Evolutionary conservation across 2,797 vertebrate species (phyloP), one percentile per base, ranked within the genome.

Genomic region (Crocidura indochinensis): DNA sequence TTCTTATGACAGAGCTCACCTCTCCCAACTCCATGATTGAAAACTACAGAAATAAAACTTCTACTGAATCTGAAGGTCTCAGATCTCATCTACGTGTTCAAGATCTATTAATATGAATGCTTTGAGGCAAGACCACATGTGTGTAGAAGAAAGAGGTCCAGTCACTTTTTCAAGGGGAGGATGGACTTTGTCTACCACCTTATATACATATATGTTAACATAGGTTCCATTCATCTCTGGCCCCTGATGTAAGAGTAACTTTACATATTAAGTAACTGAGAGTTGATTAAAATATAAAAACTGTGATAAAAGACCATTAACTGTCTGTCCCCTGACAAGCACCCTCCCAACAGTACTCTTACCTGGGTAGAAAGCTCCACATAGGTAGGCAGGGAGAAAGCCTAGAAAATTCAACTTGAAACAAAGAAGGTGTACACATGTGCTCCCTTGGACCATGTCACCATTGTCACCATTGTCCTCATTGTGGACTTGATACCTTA

Each of bases 21-120:
- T 91, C 4, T 68, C 20, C 1, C 10, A 0, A 17, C 53, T 86
- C 56, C 7, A 1, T 26, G 51, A 29, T n/a, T 80, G 72, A 80
- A 73, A 69, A 46, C 75, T 31, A 26, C 51, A 65, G 78, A 91
- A 53, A 79, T 76, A 84, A 84, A 69, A 20, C 69, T 76, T 22
- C 76, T 78, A 73, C 53, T 8, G 44, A 46, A 38, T 75, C 71
- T 27, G 7, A 44, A 89, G 71, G 75, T 82, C 76, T 82, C 82
- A 93, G 29, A 27, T 51, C 74, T 62, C 74, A 22, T 24, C 8
- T 64, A 0, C 74, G 67, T 89, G 49, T 77, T 84, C 74, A 74
- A 53, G 38, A 62, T 53, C 47, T 44, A 77, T 26, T 27, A 78
- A 81, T 94, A 22, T n/a, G 68, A 72, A 71, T n/a, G 26, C 20